These are phyloP conservation scores for Parnassius glacialis DNA, from an alignment of 2,888 invertebrate genomes.

Conservation along the genomic window DNA sequence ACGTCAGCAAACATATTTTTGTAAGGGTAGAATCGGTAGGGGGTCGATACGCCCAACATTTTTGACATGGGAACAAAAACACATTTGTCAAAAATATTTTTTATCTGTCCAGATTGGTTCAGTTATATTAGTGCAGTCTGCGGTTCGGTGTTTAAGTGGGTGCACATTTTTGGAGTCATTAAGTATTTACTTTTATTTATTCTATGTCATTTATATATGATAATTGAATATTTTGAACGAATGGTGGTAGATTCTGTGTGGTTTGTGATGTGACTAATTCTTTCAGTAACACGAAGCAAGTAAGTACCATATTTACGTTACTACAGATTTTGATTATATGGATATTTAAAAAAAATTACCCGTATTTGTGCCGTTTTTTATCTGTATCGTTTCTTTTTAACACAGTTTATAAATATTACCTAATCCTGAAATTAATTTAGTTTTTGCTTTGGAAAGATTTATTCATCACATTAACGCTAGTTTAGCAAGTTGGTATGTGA, in stretches of 20 bases:
- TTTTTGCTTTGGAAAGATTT: no score
- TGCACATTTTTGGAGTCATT: slow-evolving; percentile 46
- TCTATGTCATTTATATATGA: slow-evolving; percentile 1
- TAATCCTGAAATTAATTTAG: no score
- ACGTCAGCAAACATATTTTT: slow-evolving; percentile 29
- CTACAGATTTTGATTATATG: no score
- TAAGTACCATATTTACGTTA: neutral
- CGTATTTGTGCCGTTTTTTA: no score
- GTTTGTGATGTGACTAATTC: slow-evolving; percentile 16
- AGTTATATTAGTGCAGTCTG: slow-evolving; percentile 55
- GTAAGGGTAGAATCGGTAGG: slow-evolving; percentile 44
- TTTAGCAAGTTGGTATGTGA: no score
- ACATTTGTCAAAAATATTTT: slow-evolving; percentile 69
- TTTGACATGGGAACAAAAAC: slow-evolving; percentile 59
- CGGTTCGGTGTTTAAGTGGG: slow-evolving; percentile 46
- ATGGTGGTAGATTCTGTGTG: slow-evolving; percentile 9
- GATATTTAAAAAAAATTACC: no score
- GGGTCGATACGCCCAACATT: slow-evolving; percentile 50
- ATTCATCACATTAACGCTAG: no score
- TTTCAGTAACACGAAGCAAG: neutral
- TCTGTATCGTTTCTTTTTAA: no score
- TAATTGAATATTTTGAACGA: slow-evolving; percentile 24
- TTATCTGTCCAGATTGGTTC: slow-evolving; percentile 57
- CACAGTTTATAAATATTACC: no score
- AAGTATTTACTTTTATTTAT: slow-evolving; percentile 5